Conservation (phyloP, 2,888 invertebrate species). For the Melanchra persicariae region DNA sequence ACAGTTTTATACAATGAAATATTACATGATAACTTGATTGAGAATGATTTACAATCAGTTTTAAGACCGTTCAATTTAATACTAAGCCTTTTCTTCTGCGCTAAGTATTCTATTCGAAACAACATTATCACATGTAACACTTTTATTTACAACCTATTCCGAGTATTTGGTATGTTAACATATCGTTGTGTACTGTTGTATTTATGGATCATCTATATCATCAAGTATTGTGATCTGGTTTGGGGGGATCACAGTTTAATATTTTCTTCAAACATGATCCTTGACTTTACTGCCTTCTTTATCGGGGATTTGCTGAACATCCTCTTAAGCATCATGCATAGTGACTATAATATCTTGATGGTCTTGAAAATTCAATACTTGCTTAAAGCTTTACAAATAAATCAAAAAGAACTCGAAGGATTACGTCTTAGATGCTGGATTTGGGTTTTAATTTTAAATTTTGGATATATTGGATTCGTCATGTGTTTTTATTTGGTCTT, state of each 20-base stretch:
- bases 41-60: neutral
- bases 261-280: neutral
- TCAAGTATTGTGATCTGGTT: neutral
- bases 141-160: neutral
- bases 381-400: neutral
- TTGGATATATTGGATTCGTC: neutral
- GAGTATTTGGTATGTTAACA: neutral
- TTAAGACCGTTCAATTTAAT: neutral
- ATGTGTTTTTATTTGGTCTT: neutral
- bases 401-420: neutral
- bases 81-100: neutral
- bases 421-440: conserved; percentile 1
- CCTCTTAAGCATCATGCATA: conserved; percentile 1
- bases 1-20: neutral
- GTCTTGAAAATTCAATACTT: conserved; percentile 20
- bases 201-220: neutral
- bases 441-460: conserved; percentile 7
- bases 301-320: neutral
- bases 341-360: conserved; percentile 16
- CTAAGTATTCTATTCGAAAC: neutral
- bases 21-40: neutral
- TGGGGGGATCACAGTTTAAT: neutral
- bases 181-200: neutral
- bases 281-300: neutral
- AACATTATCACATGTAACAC: neutral